Evolutionary conservation across 2,797 vertebrate genomes (phyloP), one percentile per base, ranked within the genome.

Genomic region (Centropyge bicolor): DNA sequence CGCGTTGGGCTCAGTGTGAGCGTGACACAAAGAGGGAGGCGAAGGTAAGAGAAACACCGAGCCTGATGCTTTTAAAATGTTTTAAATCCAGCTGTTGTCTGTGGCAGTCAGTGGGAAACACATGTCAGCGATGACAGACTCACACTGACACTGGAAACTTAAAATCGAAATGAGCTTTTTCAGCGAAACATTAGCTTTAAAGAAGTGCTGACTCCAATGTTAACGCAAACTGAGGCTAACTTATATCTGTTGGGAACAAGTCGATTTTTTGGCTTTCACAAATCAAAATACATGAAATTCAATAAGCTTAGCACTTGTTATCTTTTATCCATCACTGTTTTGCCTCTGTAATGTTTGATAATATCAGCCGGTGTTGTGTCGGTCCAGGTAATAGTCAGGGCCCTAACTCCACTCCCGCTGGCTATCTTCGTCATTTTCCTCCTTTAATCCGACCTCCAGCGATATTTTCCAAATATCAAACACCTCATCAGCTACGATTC

Each of bases 1-100:
- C 90, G 92, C 70, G 52, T 89, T 84, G 59, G 60, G 65, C 35
- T 1, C 77, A 88, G 85, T 81, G 63, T 36, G 78, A 84, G 80
- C 40, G 62, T 74, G 82, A 84, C 78, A 70, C 59, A 77, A 75
- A 88, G 81, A 82, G 73, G 63, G 80, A 82, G 75, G 61, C 48
- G 24, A 69, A 86, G 91, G 93, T 93, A 91, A 90, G 82, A 0
- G 0, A 3, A 5, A 0, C 8, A n/a, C 4, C 2, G 7, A 69
- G 10, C 27, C 4, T n/a, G 24, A 14, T 10, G 0, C 17, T 40
- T 43, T 22, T 14, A 16, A n/a, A 13, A 0, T 0, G 3, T 24
- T 45, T 77, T 48, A 40, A 8, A 17, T 19, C 8, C 13, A 41
- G 4, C 19, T 77, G 9, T 5, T 8, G 4, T 45, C 17, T 17